Conservation (phyloP, 2,888 invertebrate species). For the Xanthia icteritia region DNA sequence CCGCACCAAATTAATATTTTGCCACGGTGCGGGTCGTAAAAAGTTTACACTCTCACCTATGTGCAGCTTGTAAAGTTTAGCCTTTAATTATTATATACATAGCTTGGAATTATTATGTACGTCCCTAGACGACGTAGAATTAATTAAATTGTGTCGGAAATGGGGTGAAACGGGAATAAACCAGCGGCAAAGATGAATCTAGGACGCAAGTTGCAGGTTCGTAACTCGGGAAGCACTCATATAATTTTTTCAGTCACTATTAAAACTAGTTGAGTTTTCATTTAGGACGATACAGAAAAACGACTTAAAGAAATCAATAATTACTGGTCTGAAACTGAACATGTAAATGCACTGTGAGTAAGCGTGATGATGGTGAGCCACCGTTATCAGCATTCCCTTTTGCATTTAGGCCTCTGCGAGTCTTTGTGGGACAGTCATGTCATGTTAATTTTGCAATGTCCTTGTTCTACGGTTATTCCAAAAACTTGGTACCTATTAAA, state of each 20-base stretch:
- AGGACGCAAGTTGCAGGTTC: neutral
- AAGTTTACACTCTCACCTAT: slow-evolving; percentile 48
- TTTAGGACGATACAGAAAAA: neutral
- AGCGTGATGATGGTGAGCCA: no score
- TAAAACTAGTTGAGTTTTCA: neutral
- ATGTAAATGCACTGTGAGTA: no score
- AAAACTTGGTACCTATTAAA: neutral
- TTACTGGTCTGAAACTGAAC: no score
- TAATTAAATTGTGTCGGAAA: slow-evolving; percentile 55
- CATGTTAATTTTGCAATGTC: neutral
- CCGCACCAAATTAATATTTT: slow-evolving; percentile 60
- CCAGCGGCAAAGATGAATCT: neutral
- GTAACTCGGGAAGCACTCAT: neutral
- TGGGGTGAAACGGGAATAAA: slow-evolving; percentile 1
- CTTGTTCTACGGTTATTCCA: neutral
- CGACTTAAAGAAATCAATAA: no score
- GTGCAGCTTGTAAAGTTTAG: neutral
- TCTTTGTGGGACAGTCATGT: no score
- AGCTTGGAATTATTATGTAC: slow-evolving; percentile 45
- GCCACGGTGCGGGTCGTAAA: slow-evolving; percentile 58
- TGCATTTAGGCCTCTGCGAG: no score
- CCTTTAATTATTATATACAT: slow-evolving; percentile 4
- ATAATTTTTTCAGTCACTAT: neutral
- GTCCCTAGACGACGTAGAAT: slow-evolving; percentile 36
- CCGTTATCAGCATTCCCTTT: no score